A percentile compares a stretch with the other conserved stretches of the same genome.
These are phyloP conservation scores for Agonopterix arenella DNA, from an alignment of 2,888 invertebrate species.

Conservation along the genomic window DNA sequence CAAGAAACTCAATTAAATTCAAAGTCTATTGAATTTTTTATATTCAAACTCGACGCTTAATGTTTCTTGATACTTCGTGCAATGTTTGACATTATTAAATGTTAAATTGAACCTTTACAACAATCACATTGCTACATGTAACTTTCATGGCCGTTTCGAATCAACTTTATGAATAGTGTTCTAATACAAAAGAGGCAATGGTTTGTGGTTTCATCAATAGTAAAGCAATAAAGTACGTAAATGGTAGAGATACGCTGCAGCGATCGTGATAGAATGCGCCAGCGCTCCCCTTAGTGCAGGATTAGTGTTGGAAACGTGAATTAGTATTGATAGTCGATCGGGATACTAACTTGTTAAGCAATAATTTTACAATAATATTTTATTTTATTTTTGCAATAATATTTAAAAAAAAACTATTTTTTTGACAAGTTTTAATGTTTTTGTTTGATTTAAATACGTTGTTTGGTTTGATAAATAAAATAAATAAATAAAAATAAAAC, in stretches of 20 bases:
- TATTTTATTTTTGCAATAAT: neutral
- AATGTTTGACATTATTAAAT: constrained; percentile 9
- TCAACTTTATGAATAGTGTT: neutral
- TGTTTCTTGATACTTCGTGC: neutral
- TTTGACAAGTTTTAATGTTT: too few species aligned
- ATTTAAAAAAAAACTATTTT: too few species aligned
- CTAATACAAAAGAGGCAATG: constrained; percentile 12
- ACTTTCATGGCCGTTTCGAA: constrained; percentile 1
- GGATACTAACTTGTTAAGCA: too few species aligned
- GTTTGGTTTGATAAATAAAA: too few species aligned
- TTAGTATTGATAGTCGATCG: neutral
- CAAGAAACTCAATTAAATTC: neutral
- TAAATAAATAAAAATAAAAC: too few species aligned
- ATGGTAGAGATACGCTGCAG: constrained; percentile 22
- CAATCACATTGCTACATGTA: neutral
- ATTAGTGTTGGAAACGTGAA: constrained; percentile 20
- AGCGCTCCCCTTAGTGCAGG: constrained; percentile 27
- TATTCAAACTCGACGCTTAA: neutral
- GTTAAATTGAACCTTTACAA: neutral
- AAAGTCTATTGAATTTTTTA: neutral
- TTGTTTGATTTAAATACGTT: too few species aligned
- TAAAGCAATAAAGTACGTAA: constrained; percentile 16
- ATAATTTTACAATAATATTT: neutral
- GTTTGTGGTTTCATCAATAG: constrained; percentile 8
- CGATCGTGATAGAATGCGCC: constrained; percentile 59